A percentile compares a stretch with the other conserved stretches of the same genome.
Conservation (phyloP, 2,888 invertebrate species). For the Drosophila paramelanica region DNA sequence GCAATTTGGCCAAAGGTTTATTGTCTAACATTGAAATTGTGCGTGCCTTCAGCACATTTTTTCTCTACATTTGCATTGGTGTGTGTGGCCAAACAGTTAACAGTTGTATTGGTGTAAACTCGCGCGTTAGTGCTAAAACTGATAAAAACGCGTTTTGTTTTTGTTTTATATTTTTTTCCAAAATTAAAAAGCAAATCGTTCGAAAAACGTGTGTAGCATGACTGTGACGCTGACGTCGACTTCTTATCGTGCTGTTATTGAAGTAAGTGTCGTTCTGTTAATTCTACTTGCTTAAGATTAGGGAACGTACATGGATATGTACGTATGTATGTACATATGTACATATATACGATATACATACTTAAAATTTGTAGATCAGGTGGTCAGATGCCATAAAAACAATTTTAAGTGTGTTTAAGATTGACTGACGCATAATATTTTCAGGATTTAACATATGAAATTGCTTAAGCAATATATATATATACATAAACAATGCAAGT, state of each 20-base stretch:
- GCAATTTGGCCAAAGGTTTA: constrained; percentile 72
- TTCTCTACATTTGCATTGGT: neutral
- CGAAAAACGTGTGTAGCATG: constrained; percentile 24
- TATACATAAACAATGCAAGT: neutral
- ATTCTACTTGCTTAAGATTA: constrained; percentile 47
- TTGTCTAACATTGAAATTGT: constrained; percentile 64
- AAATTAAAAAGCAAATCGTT: constrained; percentile 6
- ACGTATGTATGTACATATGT: too few species aligned
- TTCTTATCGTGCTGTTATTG: constrained; percentile 60
- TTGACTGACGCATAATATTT: neutral
- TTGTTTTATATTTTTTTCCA: constrained; percentile 2
- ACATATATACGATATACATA: neutral
- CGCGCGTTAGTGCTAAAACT: constrained; percentile 51
- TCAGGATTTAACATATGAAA: neutral
- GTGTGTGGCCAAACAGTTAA: constrained; percentile 52
- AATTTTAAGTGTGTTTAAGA: too few species aligned
- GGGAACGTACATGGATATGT: constrained; percentile 1
- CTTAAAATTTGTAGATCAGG: neutral
- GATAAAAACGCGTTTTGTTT: constrained; percentile 37
- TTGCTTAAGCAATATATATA: neutral
- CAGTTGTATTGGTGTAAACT: constrained; percentile 23
- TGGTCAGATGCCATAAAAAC: neutral
- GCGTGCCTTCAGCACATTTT: constrained; percentile 34
- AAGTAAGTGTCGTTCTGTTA: constrained; percentile 59
- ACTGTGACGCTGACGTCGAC: constrained; percentile 23